phyloP scores from a whole-genome alignment of 2,888 invertebrate genomes.

The Vanessa cardui region DNA sequence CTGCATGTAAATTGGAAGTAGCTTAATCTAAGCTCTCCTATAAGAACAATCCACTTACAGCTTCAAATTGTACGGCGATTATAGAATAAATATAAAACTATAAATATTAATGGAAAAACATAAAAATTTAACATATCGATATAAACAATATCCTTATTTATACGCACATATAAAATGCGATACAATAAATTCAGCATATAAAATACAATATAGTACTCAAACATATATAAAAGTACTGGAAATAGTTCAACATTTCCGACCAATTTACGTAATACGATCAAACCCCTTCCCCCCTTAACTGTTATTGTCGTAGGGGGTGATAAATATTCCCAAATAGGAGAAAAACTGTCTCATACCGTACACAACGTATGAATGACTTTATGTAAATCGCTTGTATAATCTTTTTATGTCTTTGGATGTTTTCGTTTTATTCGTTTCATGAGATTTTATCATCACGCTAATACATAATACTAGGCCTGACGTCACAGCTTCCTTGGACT shows the following conservation, averaged over 20 bases:
- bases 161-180: constrained; percentile 22
- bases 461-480: too few species aligned
- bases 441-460: background rate
- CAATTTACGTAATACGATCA: constrained; percentile 73
- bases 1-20: too few species aligned
- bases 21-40: too few species aligned
- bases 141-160: background rate
- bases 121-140: too few species aligned
- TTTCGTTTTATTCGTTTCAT: background rate
- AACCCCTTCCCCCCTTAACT: constrained; percentile 26
- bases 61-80: too few species aligned
- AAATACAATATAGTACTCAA: background rate
- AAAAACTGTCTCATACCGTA: background rate
- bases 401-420: background rate
- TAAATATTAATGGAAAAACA: too few species aligned
- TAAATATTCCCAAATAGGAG: constrained; percentile 30
- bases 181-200: constrained; percentile 3
- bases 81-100: too few species aligned
- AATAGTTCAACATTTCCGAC: constrained; percentile 64
- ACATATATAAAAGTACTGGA: constrained; percentile 52
- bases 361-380: background rate
- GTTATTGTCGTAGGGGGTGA: constrained; percentile 34
- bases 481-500: too few species aligned
- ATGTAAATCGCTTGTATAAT: constrained; percentile 1
- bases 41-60: too few species aligned